Base-by-base conservation (phyloP, 2,113 vertebrate genomes). In the Tricholaema leucomelas region DNA sequence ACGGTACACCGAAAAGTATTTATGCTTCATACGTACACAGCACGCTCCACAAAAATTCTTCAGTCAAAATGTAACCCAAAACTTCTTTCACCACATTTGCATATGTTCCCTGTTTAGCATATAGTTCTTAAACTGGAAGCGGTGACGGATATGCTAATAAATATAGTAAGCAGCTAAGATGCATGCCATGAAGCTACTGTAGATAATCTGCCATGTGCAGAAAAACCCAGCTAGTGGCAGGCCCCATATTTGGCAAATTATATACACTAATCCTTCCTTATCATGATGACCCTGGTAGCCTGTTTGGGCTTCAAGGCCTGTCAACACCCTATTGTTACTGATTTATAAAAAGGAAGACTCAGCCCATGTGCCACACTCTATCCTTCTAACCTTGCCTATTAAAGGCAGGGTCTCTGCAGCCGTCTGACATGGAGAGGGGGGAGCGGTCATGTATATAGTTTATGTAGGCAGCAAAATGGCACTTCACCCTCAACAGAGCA, bases 301-400 rank as follows among this genome's bases (percentile, higher is more conserved):
- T 85, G 82, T 86, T 74, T 78, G 92, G 92, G 91, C 87, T 86
- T 92, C 66, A 92, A 77, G 67, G 70, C 87, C 92, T 97, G 94
- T 96, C 97, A 96, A 96, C 95, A 92, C 96, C 70, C 89, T 82
- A 67, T 90, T 91, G 86, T 91, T 94, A 79, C 91, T 20, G 74
- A 89, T 83, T 93, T 84, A 81, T 94, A 94, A 92, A 95, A 92
- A 76, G 65, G 71, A 86, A 81, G 44, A 42, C 54, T 42, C 63
- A 35, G 81, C 64, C 84, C 88, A 54, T 71, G 77, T 71, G 78
- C 82, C 54, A 65, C 54, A 16, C 59, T 50, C 77, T 23, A 80
- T 88, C 85, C 91, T 87, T 81, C 94, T 59, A 90, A 85, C 86
- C 77, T 95, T 95, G 96, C 91, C 97, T 95, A 88, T 93, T 93